phyloP scores from a whole-genome alignment of 2,797 vertebrate species.

The Gymnothorax reevesii region DNA sequence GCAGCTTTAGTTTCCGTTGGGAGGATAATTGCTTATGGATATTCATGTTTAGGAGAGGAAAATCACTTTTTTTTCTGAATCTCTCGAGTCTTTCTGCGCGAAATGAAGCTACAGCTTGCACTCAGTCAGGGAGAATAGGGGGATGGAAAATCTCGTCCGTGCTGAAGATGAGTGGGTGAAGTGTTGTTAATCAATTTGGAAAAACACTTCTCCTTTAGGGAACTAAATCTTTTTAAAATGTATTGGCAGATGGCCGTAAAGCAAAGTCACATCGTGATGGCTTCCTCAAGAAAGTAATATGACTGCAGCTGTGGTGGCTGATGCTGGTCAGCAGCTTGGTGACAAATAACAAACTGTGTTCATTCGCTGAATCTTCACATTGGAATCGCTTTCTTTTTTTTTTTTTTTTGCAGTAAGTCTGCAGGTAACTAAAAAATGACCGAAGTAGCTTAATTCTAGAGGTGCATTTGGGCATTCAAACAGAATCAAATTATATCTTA shows the following conservation, averaged over 20 bases:
- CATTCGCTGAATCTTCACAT: not conserved
- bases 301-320: not conserved
- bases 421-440: not conserved
- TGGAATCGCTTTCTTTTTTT: not conserved
- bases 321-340: not conserved
- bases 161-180: slow-evolving; percentile 17
- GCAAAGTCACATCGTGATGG: not conserved
- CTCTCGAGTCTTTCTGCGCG: not conserved
- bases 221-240: slow-evolving; percentile 10
- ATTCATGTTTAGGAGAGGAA: slow-evolving; percentile 9
- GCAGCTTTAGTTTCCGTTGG: slow-evolving; percentile 1
- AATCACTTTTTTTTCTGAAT: slow-evolving; percentile 15
- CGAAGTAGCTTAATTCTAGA: not conserved
- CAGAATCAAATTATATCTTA: not conserved
- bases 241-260: slow-evolving; percentile 18
- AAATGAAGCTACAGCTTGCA: slow-evolving; percentile 19
- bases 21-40: not conserved
- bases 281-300: not conserved
- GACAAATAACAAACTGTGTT: not conserved
- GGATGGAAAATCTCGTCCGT: not conserved
- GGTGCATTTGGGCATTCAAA: not conserved
- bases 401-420: not conserved
- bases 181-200: slow-evolving; percentile 28
- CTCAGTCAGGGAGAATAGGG: slow-evolving; percentile 6
- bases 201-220: slow-evolving; percentile 13